Base-by-base conservation (phyloP, 2,797 vertebrate genomes). In the Centropyge bicolor region DNA sequence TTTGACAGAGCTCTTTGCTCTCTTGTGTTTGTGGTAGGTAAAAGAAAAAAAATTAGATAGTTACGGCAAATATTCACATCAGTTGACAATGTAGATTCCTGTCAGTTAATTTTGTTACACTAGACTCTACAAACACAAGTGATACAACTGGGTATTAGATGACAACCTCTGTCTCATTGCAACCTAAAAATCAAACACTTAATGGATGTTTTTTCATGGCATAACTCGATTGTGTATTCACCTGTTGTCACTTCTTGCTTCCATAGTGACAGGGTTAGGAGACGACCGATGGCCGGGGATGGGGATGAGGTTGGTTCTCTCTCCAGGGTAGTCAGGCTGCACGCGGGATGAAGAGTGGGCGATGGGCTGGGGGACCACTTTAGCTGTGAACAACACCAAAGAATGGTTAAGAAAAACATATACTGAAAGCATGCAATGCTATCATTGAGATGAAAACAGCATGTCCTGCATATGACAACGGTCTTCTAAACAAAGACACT, bases 281-380 rank as follows among this genome's bases (percentile, higher is more conserved):
- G 98, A 99, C 0, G 98, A 96, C 51, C 97, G 93, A 83, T 99
- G 98, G 59, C 97, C 96, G 22, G 97, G 94, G 70, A 99, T 97
- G 48, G 98, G 96, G 79, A 99, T 98, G 69, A 99, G 96, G 90
- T 95, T 99, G 49, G 97, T 89, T 84, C 98, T 96, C 75, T 99
- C 98, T 52, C 96, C 95, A 4, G 97, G 92, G 71, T 99, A 99
- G 41, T 99, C 98, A 0, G 97, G 91, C 92, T 99, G 98, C 90
- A 98, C 97, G 20, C 98, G 96, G 46, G 98, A 96, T 70, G 98
- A 97, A 67, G 97, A 98, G 86, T 99, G 98, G 0, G 97, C 96
- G 45, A 99, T 98, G 49, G 98, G 98, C 92, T 99, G 98, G 73
- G 98, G 98, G 83, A 99, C 98, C 81, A 99, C 98, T 94, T 99